These are phyloP conservation scores for Champsocephalus esox DNA, from an alignment of 2,797 vertebrate species.

Conservation along the genomic window DNA sequence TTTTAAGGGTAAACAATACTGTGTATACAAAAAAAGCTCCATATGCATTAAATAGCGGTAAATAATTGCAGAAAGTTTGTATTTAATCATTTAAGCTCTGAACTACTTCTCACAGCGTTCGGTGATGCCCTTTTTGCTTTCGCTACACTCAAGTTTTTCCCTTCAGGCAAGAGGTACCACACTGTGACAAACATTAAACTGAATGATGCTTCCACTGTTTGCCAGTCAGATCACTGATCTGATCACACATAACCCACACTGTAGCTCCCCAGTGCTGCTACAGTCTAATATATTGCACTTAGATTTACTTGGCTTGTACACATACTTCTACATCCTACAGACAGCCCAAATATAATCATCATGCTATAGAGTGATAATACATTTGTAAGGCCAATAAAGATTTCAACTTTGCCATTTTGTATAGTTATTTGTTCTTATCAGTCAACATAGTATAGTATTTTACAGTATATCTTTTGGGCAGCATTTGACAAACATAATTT, in stretches of 20 bases:
- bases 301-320: neutral
- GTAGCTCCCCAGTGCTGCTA: neutral
- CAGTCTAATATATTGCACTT: neutral
- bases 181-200: constrained; percentile 3
- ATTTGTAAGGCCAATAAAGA: neutral
- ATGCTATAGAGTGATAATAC: neutral
- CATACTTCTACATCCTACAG: neutral
- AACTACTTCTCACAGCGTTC: neutral
- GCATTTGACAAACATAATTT: no score
- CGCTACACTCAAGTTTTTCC: constrained; percentile 12
- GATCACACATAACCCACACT: constrained; percentile 35
- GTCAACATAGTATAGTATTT: no score
- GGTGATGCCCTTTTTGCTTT: neutral
- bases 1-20: neutral
- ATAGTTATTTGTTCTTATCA: no score
- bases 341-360: neutral
- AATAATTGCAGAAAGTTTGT: neutral
- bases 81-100: neutral
- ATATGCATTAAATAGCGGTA: neutral
- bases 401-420: no score
- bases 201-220: constrained; percentile 30
- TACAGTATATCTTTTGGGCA: no score
- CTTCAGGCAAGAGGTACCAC: constrained; percentile 17
- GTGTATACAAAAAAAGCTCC: neutral
- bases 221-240: constrained; percentile 20